Conservation (phyloP, 2,113 vertebrate genomes). For the Hypomesus transpacificus region DNA sequence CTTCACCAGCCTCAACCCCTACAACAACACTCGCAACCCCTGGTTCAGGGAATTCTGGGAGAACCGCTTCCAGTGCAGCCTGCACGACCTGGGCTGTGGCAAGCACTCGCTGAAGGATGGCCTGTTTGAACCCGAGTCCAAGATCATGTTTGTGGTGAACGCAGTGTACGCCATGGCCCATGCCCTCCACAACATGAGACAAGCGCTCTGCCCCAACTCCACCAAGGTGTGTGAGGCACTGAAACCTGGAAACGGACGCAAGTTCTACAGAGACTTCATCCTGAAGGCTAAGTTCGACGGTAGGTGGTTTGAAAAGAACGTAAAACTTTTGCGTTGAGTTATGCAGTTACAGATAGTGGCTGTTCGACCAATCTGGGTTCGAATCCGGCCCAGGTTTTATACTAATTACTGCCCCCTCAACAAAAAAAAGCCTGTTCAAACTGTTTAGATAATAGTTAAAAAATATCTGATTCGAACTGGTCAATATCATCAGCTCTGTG, state of each 20-base stretch:
- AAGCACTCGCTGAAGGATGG: slow-evolving; percentile 76
- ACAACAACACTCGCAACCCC: slow-evolving; percentile 92
- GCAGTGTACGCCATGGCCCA: slow-evolving; percentile 94
- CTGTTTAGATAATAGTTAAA: no score
- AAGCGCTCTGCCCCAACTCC: slow-evolving; percentile 84
- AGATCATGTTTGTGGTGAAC: slow-evolving; percentile 96
- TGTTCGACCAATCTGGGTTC: no score
- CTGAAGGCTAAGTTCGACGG: slow-evolving; percentile 95
- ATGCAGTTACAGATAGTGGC: no score
- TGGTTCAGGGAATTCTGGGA: slow-evolving; percentile 99
- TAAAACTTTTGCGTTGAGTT: no score
- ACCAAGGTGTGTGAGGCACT: slow-evolving; percentile 88
- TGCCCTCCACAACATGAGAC: slow-evolving; percentile 92
- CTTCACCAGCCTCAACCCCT: slow-evolving; percentile 84
- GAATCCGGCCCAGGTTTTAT: no score
- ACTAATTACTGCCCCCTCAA: no score
- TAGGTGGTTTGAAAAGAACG: slow-evolving; percentile 63
- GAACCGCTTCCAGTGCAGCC: slow-evolving; percentile 88
- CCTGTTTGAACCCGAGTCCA: slow-evolving; percentile 93
- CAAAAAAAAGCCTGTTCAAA: no score
- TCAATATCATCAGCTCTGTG: no score
- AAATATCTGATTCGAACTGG: no score
- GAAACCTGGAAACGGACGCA: slow-evolving; percentile 87
- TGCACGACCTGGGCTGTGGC: slow-evolving; percentile 81
- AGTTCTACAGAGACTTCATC: slow-evolving; percentile 95